These are phyloP conservation scores for Steinernema carpocapsae DNA, from an alignment of 2,888 invertebrate species.

Conservation along the genomic window DNA sequence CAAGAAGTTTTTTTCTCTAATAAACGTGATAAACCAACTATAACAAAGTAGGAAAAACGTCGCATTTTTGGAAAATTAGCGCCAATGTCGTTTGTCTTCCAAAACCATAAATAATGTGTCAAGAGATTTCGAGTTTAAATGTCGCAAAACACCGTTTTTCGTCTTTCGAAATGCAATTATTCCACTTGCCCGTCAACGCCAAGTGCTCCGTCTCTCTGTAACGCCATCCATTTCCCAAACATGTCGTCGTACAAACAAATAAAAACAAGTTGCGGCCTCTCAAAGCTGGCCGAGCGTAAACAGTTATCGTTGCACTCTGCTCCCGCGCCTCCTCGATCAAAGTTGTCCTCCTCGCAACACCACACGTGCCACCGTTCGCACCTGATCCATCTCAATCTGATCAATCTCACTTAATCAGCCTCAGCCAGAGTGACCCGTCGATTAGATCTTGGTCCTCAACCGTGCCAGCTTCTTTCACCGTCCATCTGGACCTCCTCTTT, in stretches of 20 bases:
- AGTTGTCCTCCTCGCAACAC: conserved; percentile 6
- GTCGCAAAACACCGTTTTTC: no score
- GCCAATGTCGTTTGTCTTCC: no score
- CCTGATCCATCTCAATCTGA: conserved; percentile 21
- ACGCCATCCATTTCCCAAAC: neutral
- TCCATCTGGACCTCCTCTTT: neutral
- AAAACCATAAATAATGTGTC: no score
- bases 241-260: conserved; percentile 2
- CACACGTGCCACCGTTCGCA: neutral
- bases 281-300: neutral
- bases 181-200: neutral
- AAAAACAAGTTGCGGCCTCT: conserved; percentile 19
- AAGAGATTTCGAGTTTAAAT: no score
- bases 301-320: neutral
- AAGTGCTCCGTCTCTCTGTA: neutral
- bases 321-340: conserved; percentile 8
- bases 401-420: conserved; percentile 21
- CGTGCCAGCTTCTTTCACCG: conserved; percentile 6
- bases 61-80: no score
- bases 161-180: neutral
- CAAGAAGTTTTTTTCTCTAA: no score
- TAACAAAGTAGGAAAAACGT: no score
- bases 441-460: neutral
- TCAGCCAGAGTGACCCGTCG: neutral
- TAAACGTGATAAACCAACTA: no score